Evolutionary conservation across 2,113 vertebrate genomes (phyloP), one percentile per base, ranked within the genome.

Genomic region (Gopherus flavomarginatus): DNA sequence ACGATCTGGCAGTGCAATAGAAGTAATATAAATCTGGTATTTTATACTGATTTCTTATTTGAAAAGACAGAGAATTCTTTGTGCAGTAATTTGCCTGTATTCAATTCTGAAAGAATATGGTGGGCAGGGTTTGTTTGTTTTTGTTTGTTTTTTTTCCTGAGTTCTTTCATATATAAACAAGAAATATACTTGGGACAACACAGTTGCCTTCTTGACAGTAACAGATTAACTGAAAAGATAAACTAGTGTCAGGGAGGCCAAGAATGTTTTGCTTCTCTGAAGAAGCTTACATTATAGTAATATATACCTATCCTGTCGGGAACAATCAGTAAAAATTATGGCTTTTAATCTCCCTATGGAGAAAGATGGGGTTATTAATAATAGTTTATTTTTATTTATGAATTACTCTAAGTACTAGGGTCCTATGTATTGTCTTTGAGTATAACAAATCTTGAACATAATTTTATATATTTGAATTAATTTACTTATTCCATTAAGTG

Each of bases 361-460:
- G 97, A 98, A 98, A 94, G 98, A 95, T 97, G 98, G 97, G 97
- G 95, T 97, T 98, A 98, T 95, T 98, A 97, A 96, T 95, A 97
- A 96, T 93, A 96, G 96, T 97, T 98, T 98, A 97, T 97, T 97
- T 98, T 98, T 98, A 98, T 98, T 98, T 99, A 98, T 98, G 95
- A 96, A 96, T 98, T 97, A 97, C 85, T 97, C 90, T 97, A 97
- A 97, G 95, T 97, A 95, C 89, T 98, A 94, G 97, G 97, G 86
- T 97, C 95, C 98, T 97, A 86, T 98, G 94, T 98, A 91, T 95
- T 98, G 96, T 97, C 96, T 96, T 97, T 92, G 95, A 97, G 97
- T 98, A 95, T 96, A 86, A 95, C 87, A 82, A 94, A 83, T 98
- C 96, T 59, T 96, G 96, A 96, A 88, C 88, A 86, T 96, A 85